Evolutionary conservation across 2,888 invertebrate genomes (phyloP).

Genomic region (Cheilosia vulpina): DNA sequence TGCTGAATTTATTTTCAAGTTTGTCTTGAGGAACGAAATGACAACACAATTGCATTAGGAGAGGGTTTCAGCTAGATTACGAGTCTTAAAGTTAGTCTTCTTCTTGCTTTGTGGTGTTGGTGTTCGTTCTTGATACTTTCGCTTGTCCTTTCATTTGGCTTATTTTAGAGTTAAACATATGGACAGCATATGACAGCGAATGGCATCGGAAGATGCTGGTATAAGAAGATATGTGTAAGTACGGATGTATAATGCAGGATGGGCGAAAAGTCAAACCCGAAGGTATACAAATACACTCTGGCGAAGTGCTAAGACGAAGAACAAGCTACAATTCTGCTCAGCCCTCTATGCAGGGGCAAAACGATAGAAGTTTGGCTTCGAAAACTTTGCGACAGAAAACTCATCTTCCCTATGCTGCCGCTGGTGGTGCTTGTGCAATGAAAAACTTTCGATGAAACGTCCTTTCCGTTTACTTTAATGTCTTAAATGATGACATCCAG

Average conservation of each 20-base stretch:
- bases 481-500: slow-evolving; percentile 65
- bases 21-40: slow-evolving; percentile 41
- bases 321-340: background rate
- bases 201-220: slow-evolving; percentile 9
- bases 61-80: slow-evolving; percentile 41
- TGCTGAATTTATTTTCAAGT: slow-evolving; percentile 35
- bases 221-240: background rate
- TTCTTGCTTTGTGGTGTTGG: slow-evolving; percentile 3
- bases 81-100: slow-evolving; percentile 36
- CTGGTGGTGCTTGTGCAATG: slow-evolving; percentile 5
- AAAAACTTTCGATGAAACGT: slow-evolving; percentile 62
- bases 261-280: slow-evolving; percentile 46
- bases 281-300: slow-evolving; percentile 38
- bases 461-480: slow-evolving; percentile 65
- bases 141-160: background rate
- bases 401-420: slow-evolving; percentile 30
- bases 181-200: slow-evolving; percentile 30
- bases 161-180: slow-evolving; percentile 28
- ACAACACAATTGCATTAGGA: slow-evolving; percentile 64
- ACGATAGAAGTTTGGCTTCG: slow-evolving; percentile 57
- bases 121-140: background rate
- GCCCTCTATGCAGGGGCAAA: slow-evolving; percentile 18
- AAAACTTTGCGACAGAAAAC: slow-evolving; percentile 63
- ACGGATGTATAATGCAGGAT: slow-evolving; percentile 18
- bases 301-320: slow-evolving; percentile 40